A percentile compares a stretch with the other conserved stretches of the same genome.
phyloP scores from a whole-genome alignment of 2,797 vertebrate species.

The Gymnoscopelus microlampas region DNA sequence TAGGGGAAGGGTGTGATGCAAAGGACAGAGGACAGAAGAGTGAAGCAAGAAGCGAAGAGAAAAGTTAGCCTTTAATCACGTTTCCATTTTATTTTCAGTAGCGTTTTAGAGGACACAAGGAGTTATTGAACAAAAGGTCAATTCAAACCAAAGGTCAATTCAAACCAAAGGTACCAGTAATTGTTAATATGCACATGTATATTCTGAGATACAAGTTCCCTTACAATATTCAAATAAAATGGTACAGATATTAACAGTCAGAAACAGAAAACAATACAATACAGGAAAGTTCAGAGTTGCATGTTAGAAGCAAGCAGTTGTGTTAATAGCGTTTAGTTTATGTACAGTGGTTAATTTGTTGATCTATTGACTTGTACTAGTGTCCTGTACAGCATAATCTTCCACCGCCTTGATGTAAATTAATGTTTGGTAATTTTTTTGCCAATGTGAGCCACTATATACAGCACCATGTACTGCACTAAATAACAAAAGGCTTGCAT shows the following conservation, averaged over 20 bases:
- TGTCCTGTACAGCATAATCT: slow-evolving; percentile 56
- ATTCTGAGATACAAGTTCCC: slow-evolving; percentile 65
- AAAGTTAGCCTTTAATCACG: slow-evolving; percentile 78
- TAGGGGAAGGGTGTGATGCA: slow-evolving; percentile 12
- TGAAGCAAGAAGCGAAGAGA: slow-evolving; percentile 63
- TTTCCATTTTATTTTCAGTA: slow-evolving; percentile 81
- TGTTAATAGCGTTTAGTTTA: slow-evolving; percentile 74
- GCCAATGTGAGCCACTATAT: neutral
- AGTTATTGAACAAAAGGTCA: slow-evolving; percentile 69
- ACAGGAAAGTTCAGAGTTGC: slow-evolving; percentile 68
- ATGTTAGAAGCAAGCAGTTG: slow-evolving; percentile 80
- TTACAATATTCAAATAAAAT: slow-evolving; percentile 72
- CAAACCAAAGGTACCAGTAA: slow-evolving; percentile 70
- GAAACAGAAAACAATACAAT: slow-evolving; percentile 64
- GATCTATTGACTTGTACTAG: slow-evolving; percentile 29
- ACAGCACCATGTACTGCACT: slow-evolving; percentile 36
- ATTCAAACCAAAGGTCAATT: slow-evolving; percentile 68
- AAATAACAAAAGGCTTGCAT: slow-evolving; percentile 38
- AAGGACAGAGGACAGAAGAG: slow-evolving; percentile 25
- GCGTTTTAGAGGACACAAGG: slow-evolving; percentile 78
- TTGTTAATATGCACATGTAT: slow-evolving; percentile 80
- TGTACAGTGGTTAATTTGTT: slow-evolving; percentile 76
- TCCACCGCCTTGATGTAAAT: slow-evolving; percentile 47
- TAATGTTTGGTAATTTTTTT: slow-evolving; percentile 26
- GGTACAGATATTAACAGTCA: slow-evolving; percentile 72